Evolutionary conservation across 2,113 vertebrate species (phyloP).

Genomic region (Crotalus viridis): DNA sequence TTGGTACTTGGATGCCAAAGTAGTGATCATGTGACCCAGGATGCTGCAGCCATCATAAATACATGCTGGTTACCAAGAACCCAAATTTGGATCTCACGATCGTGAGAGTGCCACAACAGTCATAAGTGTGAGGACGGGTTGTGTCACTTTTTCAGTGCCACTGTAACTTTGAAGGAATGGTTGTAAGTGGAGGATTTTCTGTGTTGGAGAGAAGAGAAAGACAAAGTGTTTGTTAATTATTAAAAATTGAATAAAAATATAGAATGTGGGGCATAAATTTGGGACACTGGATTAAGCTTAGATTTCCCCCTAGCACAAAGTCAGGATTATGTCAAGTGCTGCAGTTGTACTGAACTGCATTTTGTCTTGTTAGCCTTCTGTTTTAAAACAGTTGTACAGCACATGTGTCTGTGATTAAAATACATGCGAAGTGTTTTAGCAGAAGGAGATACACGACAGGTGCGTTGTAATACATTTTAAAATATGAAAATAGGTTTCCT

Average conservation of each 20-base stretch:
- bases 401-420: constrained; percentile 29
- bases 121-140: not conserved
- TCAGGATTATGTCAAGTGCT: not conserved
- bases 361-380: not conserved
- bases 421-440: constrained; percentile 21
- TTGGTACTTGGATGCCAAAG: not conserved
- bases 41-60: not conserved
- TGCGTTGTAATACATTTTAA: constrained; percentile 3
- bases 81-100: not conserved
- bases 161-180: not conserved
- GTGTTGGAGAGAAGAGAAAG: not conserved
- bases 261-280: not conserved
- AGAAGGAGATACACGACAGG: constrained; percentile 1
- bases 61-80: not conserved
- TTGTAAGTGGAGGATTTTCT: not conserved
- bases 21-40: not conserved
- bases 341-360: not conserved
- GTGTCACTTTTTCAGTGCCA: not conserved
- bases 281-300: not conserved
- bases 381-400: constrained; percentile 22
- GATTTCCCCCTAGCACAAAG: not conserved
- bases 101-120: not conserved
- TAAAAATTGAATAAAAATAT: not conserved
- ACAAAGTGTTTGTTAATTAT: not conserved
- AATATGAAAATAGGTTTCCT: constrained; percentile 1